These are phyloP conservation scores for Eumerus sabulonum DNA, from an alignment of 2,888 invertebrate genomes.

Conservation along the genomic window DNA sequence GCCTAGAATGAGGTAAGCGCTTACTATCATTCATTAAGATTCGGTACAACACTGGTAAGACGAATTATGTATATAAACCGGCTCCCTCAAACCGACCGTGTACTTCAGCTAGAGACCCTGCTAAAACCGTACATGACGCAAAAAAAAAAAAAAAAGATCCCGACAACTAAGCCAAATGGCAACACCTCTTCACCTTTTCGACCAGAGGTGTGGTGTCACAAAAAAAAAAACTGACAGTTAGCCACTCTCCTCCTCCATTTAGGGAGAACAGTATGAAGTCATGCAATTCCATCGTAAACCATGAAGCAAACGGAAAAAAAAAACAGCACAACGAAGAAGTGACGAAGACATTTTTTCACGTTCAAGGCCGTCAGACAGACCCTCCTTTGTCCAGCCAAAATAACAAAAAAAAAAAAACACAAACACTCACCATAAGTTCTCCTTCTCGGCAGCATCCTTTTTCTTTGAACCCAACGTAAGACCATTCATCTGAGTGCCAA, in stretches of 20 bases:
- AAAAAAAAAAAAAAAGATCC: too few relatives aligned
- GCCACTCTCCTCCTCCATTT: slow-evolving; percentile 43
- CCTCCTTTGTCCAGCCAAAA: too few relatives aligned
- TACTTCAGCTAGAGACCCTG: too few relatives aligned
- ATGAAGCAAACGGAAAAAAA: slow-evolving; percentile 3
- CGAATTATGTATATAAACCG: too few relatives aligned
- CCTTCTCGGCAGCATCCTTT: slow-evolving; percentile 77
- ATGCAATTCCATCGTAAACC: slow-evolving; percentile 28
- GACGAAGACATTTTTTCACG: too few relatives aligned
- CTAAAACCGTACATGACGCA: too few relatives aligned
- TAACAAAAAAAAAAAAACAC: slow-evolving; percentile 6
- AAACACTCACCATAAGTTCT: slow-evolving; percentile 75
- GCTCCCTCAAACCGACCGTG: too few relatives aligned
- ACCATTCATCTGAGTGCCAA: slow-evolving; percentile 76
- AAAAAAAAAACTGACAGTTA: slow-evolving; percentile 61
- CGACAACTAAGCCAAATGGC: slow-evolving; percentile 39
- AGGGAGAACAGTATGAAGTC: slow-evolving; percentile 55
- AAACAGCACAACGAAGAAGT: too few relatives aligned
- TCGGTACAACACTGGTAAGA: too few relatives aligned
- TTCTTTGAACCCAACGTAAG: slow-evolving; percentile 74
- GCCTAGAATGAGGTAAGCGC: too few relatives aligned
- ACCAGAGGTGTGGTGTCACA: slow-evolving; percentile 59
- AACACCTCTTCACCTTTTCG: slow-evolving; percentile 43
- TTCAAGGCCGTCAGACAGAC: slow-evolving; percentile 41
- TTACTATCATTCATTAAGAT: too few relatives aligned